Evolutionary conservation across 2,888 invertebrate species (phyloP).

Genomic region (Eupithecia dodoneata): DNA sequence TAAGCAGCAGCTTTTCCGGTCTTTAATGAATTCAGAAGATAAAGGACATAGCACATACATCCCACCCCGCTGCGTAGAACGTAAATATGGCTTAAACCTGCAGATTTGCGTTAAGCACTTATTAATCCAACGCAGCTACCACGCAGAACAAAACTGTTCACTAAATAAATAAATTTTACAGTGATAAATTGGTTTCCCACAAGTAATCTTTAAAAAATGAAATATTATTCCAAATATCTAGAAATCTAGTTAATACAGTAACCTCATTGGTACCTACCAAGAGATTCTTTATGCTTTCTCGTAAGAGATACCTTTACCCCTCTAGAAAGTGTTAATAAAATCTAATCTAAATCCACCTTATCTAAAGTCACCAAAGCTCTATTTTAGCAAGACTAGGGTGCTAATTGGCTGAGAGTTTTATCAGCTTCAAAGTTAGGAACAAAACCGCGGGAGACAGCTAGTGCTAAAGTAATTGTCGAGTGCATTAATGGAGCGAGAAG

Average conservation of each 20-base stretch:
- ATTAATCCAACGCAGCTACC: too few species aligned
- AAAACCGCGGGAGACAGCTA: constrained; percentile 32
- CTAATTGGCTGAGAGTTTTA: constrained; percentile 31
- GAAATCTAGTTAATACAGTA: too few species aligned
- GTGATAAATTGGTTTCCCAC: too few species aligned
- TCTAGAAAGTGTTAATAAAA: background rate
- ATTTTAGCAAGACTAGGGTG: constrained; percentile 4
- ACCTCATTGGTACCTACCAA: too few species aligned
- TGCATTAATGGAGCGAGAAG: constrained; percentile 25
- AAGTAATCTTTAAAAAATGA: too few species aligned
- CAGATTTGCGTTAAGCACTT: too few species aligned
- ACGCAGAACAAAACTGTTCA: too few species aligned
- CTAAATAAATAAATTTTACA: too few species aligned
- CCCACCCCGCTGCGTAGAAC: background rate
- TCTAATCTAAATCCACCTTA: background rate
- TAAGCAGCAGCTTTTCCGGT: background rate
- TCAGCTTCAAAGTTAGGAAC: constrained; percentile 24
- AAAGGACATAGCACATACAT: background rate
- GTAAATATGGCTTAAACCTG: background rate
- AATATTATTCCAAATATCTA: too few species aligned
- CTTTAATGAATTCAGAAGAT: background rate
- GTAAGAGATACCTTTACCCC: background rate
- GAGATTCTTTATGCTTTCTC: too few species aligned
- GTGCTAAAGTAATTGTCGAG: constrained; percentile 28
- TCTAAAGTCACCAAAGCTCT: background rate